Evolutionary conservation across 1,140 invertebrate genomes (phyloP).

Genomic region (Drosophila carrolli): DNA sequence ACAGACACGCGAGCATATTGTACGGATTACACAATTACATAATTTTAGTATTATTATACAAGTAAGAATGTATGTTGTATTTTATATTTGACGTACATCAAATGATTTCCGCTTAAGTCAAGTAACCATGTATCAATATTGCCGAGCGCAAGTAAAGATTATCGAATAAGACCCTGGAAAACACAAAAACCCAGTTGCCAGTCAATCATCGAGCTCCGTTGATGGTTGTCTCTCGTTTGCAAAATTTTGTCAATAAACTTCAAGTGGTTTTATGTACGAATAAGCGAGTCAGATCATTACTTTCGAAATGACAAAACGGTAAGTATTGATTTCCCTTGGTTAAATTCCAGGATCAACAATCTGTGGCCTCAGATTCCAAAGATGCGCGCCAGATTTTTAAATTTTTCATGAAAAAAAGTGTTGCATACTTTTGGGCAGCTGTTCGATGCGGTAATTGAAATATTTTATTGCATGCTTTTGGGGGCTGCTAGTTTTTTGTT

Average conservation of each 20-base stretch:
- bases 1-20: constrained; percentile 27
- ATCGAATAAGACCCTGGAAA: constrained; percentile 22
- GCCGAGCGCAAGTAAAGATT: constrained; percentile 45
- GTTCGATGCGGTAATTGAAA: too few relatives aligned
- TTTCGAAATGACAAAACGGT: background rate
- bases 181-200: constrained; percentile 35
- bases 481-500: too few relatives aligned
- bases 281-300: background rate
- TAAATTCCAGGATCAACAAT: too few relatives aligned
- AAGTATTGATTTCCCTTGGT: too few relatives aligned
- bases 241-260: constrained; percentile 51
- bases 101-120: constrained; percentile 69
- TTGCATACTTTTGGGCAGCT: too few relatives aligned
- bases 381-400: too few relatives aligned
- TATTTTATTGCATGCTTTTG: too few relatives aligned
- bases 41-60: constrained; percentile 54
- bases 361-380: too few relatives aligned
- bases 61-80: constrained; percentile 70
- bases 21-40: constrained; percentile 52
- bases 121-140: constrained; percentile 51
- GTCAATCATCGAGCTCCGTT: constrained; percentile 46
- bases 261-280: constrained; percentile 47
- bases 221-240: constrained; percentile 50
- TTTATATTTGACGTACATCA: constrained; percentile 70
- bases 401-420: too few relatives aligned